phyloP scores from a whole-genome alignment of 2,888 invertebrate species.

The Galerucella pusilla region DNA sequence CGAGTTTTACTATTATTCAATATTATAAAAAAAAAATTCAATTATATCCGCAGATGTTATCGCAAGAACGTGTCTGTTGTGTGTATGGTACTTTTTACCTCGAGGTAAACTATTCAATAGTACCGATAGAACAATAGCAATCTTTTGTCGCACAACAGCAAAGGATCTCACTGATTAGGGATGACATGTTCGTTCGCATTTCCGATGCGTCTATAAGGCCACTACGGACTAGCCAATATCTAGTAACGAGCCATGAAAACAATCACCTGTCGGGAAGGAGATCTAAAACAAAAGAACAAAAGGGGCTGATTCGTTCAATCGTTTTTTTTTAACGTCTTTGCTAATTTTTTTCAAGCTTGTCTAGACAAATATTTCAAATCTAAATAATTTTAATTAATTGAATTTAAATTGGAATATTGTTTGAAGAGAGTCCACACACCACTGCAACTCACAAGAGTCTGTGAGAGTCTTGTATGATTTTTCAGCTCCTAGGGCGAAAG shows the following conservation, averaged over 20 bases:
- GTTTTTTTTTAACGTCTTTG: not conserved
- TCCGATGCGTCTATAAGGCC: slow-evolving; percentile 16
- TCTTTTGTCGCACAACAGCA: slow-evolving; percentile 22
- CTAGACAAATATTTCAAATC: too few species aligned
- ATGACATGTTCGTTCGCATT: slow-evolving; percentile 31
- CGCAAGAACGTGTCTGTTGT: not conserved
- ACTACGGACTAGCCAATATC: slow-evolving; percentile 27
- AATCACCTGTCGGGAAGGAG: slow-evolving; percentile 42
- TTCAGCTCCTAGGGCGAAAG: too few species aligned
- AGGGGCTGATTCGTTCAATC: slow-evolving; percentile 11
- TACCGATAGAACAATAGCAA: slow-evolving; percentile 26
- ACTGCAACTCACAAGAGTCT: too few species aligned
- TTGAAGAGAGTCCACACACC: too few species aligned
- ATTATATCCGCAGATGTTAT: not conserved
- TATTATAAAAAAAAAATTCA: not conserved
- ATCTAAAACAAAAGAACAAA: slow-evolving; percentile 32
- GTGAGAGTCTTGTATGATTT: too few species aligned
- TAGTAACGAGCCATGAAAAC: slow-evolving; percentile 40
- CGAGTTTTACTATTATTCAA: too few species aligned
- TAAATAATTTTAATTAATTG: too few species aligned
- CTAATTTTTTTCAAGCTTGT: too few species aligned
- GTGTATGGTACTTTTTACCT: not conserved
- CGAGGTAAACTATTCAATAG: slow-evolving; percentile 3
- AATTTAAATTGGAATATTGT: too few species aligned
- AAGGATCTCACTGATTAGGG: slow-evolving; percentile 27